Conservation (phyloP, 2,888 invertebrate genomes). For the Dasypolia templi region DNA sequence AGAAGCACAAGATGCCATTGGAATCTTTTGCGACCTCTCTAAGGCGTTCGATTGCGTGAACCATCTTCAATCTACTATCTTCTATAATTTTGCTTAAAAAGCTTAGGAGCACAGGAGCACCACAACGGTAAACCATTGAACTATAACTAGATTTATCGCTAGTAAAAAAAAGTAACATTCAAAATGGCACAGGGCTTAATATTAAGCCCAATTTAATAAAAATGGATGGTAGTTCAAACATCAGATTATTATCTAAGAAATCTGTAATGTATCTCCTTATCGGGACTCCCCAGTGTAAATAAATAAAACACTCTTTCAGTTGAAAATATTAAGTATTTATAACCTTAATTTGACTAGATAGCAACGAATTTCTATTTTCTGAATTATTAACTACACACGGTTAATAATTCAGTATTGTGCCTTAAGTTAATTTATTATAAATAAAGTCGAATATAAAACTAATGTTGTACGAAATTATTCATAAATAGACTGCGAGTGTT, state of each 20-base stretch:
- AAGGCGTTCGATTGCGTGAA: no score
- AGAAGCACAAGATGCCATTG: no score
- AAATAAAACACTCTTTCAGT: neutral
- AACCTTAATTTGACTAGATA: slow-evolving; percentile 53
- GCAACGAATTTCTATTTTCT: slow-evolving; percentile 20
- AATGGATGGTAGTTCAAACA: neutral
- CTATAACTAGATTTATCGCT: neutral
- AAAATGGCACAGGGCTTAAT: neutral
- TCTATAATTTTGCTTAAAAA: neutral
- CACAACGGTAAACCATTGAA: neutral
- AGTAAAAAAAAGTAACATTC: neutral
- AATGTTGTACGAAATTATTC: neutral
- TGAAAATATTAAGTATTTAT: slow-evolving; percentile 11
- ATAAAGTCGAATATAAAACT: slow-evolving; percentile 1
- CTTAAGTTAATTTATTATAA: slow-evolving; percentile 14
- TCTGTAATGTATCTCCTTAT: neutral
- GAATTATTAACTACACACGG: slow-evolving; percentile 31
- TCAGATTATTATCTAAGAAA: neutral
- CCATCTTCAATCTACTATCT: no score
- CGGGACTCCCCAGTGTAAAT: neutral
- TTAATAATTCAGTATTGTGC: slow-evolving; percentile 9
- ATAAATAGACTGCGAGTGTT: neutral
- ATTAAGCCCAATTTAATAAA: neutral
- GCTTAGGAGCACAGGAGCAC: neutral
- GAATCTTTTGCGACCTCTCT: no score